A percentile compares a stretch with the other conserved stretches of the same genome.
phyloP scores from a whole-genome alignment of 1,140 invertebrate genomes.

The Eurosta solidaginis region DNA sequence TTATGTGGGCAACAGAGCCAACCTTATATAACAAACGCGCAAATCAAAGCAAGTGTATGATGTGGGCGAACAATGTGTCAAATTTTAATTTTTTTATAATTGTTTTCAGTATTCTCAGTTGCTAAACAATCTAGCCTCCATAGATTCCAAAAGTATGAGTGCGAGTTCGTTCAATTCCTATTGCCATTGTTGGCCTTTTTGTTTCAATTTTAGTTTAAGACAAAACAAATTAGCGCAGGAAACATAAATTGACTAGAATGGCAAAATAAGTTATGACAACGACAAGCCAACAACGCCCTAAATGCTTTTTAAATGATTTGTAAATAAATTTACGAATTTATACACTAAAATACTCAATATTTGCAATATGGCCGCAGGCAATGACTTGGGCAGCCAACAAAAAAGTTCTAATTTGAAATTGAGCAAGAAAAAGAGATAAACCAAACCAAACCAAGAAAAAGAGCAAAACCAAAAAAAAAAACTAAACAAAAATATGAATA shows the following conservation, averaged over 20 bases:
- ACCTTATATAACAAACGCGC: not conserved
- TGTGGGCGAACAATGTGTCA: conserved; percentile 15
- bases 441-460: not conserved
- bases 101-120: not conserved
- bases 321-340: not conserved
- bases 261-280: conserved; percentile 6
- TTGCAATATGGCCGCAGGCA: not conserved
- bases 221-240: not conserved
- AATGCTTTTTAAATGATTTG: not conserved
- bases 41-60: conserved; percentile 15
- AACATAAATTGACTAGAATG: not conserved
- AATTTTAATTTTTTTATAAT: not conserved
- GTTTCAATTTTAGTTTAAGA: not conserved
- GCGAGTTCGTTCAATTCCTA: not conserved
- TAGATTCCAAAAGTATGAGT: not conserved
- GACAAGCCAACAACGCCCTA: conserved; percentile 15
- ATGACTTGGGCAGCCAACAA: no score
- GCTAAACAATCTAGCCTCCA: not conserved
- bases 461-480: not conserved
- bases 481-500: not conserved
- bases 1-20: not conserved
- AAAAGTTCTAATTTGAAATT: conserved; percentile 16
- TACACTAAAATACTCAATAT: not conserved
- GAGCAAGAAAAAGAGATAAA: not conserved
- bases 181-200: not conserved